phyloP scores from a whole-genome alignment of 2,888 invertebrate genomes.

The Leptopilina drosophilae region DNA sequence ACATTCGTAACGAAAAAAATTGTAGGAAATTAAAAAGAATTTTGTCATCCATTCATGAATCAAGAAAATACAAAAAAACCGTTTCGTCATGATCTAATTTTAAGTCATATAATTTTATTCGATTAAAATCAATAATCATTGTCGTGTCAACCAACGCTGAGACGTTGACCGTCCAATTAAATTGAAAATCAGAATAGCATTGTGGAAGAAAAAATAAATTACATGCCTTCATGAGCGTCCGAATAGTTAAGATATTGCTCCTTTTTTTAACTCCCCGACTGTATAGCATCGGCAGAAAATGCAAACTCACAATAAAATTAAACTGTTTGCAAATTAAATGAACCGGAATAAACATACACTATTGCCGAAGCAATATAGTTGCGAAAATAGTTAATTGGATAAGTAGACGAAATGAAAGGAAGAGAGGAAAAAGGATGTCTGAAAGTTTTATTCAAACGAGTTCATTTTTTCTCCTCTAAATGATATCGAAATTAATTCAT shows the following conservation, averaged over 20 bases:
- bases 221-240: neutral
- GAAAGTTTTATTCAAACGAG: no score
- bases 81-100: no score
- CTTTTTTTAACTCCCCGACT: neutral
- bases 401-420: no score
- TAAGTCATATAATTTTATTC: no score
- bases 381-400: no score
- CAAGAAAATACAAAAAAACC: no score
- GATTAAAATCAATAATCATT: neutral
- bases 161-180: neutral
- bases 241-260: neutral
- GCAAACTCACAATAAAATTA: constrained; percentile 1
- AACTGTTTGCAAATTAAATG: neutral
- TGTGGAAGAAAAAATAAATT: neutral
- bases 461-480: no score
- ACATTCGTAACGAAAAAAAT: no score
- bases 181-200: neutral
- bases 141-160: neutral
- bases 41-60: no score
- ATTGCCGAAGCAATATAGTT: neutral
- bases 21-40: no score
- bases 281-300: neutral
- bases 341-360: neutral
- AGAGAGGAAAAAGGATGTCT: no score
- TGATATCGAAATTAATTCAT: no score